These are phyloP conservation scores for Nemoura dubitans DNA, from an alignment of 2,888 invertebrate genomes.

Conservation along the genomic window DNA sequence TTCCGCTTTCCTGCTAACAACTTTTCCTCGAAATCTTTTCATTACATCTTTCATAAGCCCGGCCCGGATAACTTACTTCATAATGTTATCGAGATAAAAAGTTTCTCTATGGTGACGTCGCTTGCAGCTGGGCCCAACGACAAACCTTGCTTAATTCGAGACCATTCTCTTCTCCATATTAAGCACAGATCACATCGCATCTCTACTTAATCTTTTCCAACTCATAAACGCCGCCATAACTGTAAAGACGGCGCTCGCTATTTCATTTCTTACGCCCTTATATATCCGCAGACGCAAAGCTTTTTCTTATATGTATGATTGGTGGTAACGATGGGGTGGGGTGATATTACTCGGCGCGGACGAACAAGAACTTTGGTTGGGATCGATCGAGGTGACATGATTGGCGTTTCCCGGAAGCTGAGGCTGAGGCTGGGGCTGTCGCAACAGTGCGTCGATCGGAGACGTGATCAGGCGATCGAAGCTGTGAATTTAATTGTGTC, in stretches of 20 bases:
- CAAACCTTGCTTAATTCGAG: slow-evolving; percentile 41
- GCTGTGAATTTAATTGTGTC: neutral
- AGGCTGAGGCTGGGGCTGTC: no score
- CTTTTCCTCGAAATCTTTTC: slow-evolving; percentile 39
- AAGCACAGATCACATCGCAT: slow-evolving; percentile 41
- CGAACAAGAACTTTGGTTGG: slow-evolving; percentile 3
- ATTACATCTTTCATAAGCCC: slow-evolving; percentile 42
- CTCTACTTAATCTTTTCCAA: slow-evolving; percentile 36
- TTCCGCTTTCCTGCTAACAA: slow-evolving; percentile 21
- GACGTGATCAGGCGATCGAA: neutral
- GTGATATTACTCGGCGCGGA: neutral
- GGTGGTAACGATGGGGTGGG: neutral
- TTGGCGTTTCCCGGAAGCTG: neutral
- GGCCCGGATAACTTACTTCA: slow-evolving; percentile 37
- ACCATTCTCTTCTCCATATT: slow-evolving; percentile 42
- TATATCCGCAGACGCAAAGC: slow-evolving; percentile 13
- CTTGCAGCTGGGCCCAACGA: slow-evolving; percentile 1
- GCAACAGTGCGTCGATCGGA: neutral
- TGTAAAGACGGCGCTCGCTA: slow-evolving; percentile 13
- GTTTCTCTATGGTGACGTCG: slow-evolving; percentile 18
- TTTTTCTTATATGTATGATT: slow-evolving; percentile 7
- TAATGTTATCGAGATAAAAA: slow-evolving; percentile 42
- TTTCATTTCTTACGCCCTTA: slow-evolving; percentile 24
- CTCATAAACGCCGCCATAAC: slow-evolving; percentile 42
- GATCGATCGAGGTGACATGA: neutral